A percentile compares a stretch with the other conserved stretches of the same genome.
Evolutionary conservation across 1,140 invertebrate genomes (phyloP).

Genomic region (Drosophila pandora): DNA sequence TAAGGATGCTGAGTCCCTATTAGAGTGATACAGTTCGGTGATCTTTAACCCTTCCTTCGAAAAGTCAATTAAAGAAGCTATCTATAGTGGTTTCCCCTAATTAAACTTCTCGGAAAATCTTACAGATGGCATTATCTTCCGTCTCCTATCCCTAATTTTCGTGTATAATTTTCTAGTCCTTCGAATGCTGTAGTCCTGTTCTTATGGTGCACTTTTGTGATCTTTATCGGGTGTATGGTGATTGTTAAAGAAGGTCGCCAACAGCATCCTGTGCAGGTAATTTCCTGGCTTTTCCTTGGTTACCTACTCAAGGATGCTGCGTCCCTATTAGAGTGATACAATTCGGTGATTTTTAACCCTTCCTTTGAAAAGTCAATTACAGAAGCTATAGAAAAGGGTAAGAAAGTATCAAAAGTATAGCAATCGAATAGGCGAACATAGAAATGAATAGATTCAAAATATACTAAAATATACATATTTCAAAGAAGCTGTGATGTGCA

Average conservation of each 20-base stretch:
- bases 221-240: neutral
- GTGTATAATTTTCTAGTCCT: too few relatives aligned
- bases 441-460: neutral
- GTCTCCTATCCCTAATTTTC: too few relatives aligned
- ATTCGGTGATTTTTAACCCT: neutral
- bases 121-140: too few relatives aligned
- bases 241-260: too few relatives aligned
- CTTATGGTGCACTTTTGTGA: too few relatives aligned
- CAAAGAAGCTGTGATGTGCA: neutral
- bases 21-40: neutral
- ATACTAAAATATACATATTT: too few relatives aligned
- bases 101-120: too few relatives aligned
- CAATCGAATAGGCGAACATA: slow-evolving; percentile 32
- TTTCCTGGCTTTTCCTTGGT: neutral
- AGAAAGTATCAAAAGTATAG: slow-evolving; percentile 19
- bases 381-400: slow-evolving; percentile 1
- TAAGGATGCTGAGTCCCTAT: neutral
- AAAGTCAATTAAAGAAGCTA: neutral
- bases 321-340: neutral
- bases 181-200: too few relatives aligned
- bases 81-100: too few relatives aligned
- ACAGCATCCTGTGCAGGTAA: too few relatives aligned
- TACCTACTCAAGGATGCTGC: too few relatives aligned
- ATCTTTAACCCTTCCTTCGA: neutral
- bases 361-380: neutral